These are phyloP conservation scores for Coracopsis vasa DNA, from an alignment of 2,113 vertebrate species.

Conservation along the genomic window DNA sequence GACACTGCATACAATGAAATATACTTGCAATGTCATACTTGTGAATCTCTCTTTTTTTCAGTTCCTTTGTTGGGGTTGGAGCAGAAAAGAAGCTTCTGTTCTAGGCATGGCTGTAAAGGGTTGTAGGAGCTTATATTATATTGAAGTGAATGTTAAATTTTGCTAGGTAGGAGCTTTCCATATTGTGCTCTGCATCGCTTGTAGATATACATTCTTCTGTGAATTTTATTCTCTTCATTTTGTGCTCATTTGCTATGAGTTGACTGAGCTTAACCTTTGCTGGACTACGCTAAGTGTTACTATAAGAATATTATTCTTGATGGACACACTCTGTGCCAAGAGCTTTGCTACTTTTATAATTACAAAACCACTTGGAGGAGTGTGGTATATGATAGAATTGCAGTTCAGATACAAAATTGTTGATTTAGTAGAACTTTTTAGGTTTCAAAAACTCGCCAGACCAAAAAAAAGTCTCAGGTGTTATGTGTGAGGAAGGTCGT, in stretches of 20 bases:
- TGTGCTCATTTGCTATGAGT: background rate
- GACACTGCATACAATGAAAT: background rate
- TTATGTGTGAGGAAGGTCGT: background rate
- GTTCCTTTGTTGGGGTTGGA: background rate
- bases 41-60: background rate
- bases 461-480: background rate
- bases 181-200: background rate
- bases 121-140: background rate
- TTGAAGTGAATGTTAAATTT: background rate
- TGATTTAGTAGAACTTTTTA: background rate
- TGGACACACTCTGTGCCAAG: background rate
- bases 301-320: background rate
- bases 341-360: background rate
- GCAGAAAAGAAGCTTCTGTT: background rate
- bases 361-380: background rate
- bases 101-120: background rate
- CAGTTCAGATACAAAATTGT: background rate
- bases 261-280: background rate
- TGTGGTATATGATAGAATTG: background rate
- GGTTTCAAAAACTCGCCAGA: background rate
- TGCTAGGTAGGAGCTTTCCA: background rate
- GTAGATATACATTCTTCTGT: background rate
- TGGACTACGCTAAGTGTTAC: background rate
- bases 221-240: background rate
- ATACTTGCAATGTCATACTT: background rate